Evolutionary conservation across 2,113 vertebrate species (phyloP).

Genomic region (Melanerpes aurifrons): DNA sequence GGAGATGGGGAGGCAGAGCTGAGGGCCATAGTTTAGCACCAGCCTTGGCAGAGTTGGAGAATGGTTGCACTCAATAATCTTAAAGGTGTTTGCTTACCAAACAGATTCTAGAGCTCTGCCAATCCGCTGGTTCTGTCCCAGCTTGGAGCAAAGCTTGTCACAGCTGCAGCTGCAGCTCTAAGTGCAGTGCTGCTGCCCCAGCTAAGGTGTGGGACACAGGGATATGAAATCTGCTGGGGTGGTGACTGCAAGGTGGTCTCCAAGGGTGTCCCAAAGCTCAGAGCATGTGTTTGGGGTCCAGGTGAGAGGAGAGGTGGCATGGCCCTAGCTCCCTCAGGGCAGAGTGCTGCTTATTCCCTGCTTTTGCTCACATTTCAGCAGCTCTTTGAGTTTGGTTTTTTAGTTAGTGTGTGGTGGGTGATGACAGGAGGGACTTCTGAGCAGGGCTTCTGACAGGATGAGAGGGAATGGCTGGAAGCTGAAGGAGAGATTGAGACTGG

Average conservation of each 20-base stretch:
- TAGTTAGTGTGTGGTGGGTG: not conserved
- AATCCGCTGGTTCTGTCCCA: not conserved
- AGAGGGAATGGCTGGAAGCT: too few relatives aligned
- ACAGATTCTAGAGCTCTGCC: not conserved
- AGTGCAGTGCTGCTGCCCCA: not conserved
- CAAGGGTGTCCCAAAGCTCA: not conserved
- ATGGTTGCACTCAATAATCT: too few relatives aligned
- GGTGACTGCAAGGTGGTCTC: not conserved
- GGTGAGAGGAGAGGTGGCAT: not conserved
- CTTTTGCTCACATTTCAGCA: not conserved
- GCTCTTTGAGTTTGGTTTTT: not conserved
- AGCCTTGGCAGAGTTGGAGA: too few relatives aligned
- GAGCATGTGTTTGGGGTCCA: not conserved
- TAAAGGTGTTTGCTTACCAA: too few relatives aligned
- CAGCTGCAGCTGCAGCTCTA: not conserved
- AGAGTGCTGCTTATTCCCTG: not conserved
- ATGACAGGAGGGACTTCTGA: too few relatives aligned
- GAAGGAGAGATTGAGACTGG: too few relatives aligned
- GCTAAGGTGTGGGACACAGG: not conserved
- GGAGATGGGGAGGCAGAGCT: too few relatives aligned
- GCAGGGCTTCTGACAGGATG: too few relatives aligned
- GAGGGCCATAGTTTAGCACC: too few relatives aligned
- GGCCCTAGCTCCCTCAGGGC: not conserved
- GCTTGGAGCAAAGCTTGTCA: not conserved
- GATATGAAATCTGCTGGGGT: not conserved